Evolutionary conservation across 2,797 vertebrate genomes (phyloP).

Genomic region (Sebastes oblongus): DNA sequence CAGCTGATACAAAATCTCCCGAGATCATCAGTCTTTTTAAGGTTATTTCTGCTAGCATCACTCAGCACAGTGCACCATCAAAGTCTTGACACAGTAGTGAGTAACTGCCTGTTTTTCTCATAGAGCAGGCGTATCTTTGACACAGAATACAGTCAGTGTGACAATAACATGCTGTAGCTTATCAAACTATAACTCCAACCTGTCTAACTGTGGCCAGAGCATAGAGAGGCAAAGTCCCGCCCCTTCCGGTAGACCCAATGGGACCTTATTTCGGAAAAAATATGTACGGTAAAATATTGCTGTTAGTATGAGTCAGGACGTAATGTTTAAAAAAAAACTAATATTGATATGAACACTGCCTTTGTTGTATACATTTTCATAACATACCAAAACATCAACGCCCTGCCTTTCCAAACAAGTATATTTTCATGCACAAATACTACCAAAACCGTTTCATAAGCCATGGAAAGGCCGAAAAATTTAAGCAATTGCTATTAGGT

Average conservation of each 20-base stretch:
- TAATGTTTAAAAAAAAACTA: not conserved
- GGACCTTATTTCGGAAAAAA: no score
- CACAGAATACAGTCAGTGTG: not conserved
- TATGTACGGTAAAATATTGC: not conserved
- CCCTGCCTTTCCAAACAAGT: not conserved
- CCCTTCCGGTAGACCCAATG: no score
- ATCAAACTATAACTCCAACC: not conserved
- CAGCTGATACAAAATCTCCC: conserved; percentile 19
- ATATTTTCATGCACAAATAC: not conserved
- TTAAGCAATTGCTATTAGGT: not conserved
- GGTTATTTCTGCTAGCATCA: conserved; percentile 23
- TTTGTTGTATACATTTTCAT: not conserved
- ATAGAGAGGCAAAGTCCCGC: no score
- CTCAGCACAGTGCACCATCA: not conserved
- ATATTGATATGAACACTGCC: not conserved
- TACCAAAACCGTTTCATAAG: not conserved
- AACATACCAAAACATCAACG: not conserved
- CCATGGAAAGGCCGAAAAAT: not conserved
- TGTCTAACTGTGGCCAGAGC: not conserved
- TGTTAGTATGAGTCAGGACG: not conserved
- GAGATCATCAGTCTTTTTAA: not conserved
- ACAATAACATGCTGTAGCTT: not conserved
- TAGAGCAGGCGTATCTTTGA: not conserved
- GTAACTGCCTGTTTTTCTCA: not conserved
- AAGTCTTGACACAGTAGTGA: conserved; percentile 11